Evolutionary conservation across 1,140 invertebrate genomes (phyloP).

Genomic region (Musca vetustissima): DNA sequence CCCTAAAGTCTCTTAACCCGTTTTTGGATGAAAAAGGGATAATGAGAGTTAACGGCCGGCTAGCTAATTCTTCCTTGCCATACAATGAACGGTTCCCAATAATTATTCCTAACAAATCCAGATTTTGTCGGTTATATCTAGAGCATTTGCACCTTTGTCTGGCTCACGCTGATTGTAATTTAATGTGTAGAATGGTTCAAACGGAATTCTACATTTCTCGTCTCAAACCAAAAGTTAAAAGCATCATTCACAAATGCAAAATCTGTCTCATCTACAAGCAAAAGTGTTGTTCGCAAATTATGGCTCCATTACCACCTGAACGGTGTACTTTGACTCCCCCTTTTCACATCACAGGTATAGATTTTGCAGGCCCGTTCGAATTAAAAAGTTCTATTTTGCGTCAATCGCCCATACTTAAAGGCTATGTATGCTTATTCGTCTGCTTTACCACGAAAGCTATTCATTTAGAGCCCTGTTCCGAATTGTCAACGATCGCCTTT

Average conservation of each 20-base stretch:
- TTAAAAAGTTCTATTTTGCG: not conserved
- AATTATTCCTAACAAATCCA: not conserved
- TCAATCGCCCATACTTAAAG: not conserved
- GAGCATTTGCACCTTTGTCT: not conserved
- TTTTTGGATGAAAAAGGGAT: too few species aligned
- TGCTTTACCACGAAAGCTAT: conserved; percentile 12
- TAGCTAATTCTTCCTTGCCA: too few species aligned
- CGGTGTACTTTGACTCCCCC: not conserved
- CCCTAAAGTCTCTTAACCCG: too few species aligned
- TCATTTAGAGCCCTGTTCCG: conserved; percentile 4
- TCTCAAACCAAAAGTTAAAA: not conserved
- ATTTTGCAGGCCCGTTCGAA: not conserved
- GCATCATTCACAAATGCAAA: not conserved
- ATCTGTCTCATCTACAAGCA: not conserved
- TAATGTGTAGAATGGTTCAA: not conserved
- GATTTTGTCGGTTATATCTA: not conserved
- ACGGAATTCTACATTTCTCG: not conserved
- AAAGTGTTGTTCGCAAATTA: not conserved
- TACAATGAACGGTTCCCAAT: conserved; percentile 1
- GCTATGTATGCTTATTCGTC: not conserved
- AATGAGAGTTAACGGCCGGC: too few species aligned
- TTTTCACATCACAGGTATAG: not conserved
- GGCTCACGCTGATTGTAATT: not conserved
- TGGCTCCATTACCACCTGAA: not conserved
- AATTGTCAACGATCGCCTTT: conserved; percentile 29